Evolutionary conservation across 1,140 invertebrate species (phyloP).

Genomic region (Chrysoperla carnea): DNA sequence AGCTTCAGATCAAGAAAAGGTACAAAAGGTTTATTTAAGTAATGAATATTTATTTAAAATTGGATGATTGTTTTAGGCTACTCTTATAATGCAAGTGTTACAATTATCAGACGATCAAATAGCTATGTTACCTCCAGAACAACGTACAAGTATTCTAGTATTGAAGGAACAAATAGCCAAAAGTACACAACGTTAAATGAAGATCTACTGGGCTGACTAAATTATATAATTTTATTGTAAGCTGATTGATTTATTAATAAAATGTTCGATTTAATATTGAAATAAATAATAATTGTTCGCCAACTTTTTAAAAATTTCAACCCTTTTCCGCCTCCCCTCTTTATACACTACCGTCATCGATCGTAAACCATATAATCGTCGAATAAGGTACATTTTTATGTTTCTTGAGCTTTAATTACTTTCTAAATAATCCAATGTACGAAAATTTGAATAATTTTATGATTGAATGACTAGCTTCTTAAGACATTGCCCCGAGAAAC

Average conservation of each 20-base stretch:
- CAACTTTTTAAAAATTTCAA: too few species aligned
- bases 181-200: conserved; percentile 47
- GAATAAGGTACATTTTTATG: too few species aligned
- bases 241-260: conserved; percentile 1
- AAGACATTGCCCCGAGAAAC: too few species aligned
- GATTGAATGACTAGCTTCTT: too few species aligned
- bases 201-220: background rate
- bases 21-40: conserved; percentile 18
- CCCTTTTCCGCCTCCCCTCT: too few species aligned
- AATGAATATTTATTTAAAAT: conserved; percentile 1
- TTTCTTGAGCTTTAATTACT: too few species aligned
- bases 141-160: conserved; percentile 90
- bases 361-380: too few species aligned
- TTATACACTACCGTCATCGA: too few species aligned
- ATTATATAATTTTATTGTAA: background rate
- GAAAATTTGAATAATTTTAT: too few species aligned
- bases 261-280: background rate
- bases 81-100: conserved; percentile 95
- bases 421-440: too few species aligned
- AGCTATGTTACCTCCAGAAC: conserved; percentile 85
- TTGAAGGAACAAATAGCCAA: conserved; percentile 95
- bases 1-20: conserved; percentile 79
- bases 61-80: conserved; percentile 45
- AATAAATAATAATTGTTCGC: conserved; percentile 34
- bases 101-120: conserved; percentile 98